These are phyloP conservation scores for Netelia melanura DNA, from an alignment of 2,888 invertebrate genomes.

Conservation along the genomic window DNA sequence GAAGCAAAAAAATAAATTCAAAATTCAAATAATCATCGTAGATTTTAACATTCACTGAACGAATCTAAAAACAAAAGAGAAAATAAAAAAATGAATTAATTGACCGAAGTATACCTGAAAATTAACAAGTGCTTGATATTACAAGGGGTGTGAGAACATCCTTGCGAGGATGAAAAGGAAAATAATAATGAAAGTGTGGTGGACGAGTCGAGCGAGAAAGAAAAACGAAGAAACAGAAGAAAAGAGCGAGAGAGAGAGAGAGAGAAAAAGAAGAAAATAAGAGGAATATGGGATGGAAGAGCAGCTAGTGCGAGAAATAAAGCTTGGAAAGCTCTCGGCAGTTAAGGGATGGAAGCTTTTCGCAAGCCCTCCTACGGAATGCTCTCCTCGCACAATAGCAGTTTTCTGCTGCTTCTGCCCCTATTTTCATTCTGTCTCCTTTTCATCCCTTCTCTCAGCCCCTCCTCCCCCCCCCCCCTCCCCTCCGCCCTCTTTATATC, in stretches of 20 bases:
- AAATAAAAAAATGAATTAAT: constrained; percentile 7
- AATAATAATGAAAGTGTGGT: constrained; percentile 48
- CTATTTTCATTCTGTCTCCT: constrained; percentile 56
- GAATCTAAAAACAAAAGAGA: too few relatives aligned
- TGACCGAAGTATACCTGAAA: constrained; percentile 5
- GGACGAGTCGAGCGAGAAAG: constrained; percentile 1
- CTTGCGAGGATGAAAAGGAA: constrained; percentile 1
- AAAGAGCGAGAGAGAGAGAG: constrained; percentile 33
- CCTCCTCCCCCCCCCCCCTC: constrained; percentile 15
- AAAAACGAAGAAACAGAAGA: constrained; percentile 5
- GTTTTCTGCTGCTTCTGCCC: constrained; percentile 59
- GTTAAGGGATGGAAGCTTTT: constrained; percentile 69
- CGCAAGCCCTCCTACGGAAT: constrained; percentile 63
- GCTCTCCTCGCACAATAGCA: constrained; percentile 64
- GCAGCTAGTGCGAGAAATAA: constrained; percentile 64
- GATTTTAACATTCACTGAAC: too few relatives aligned
- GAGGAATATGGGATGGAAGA: constrained; percentile 56
- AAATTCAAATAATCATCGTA: too few relatives aligned
- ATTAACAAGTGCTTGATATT: constrained; percentile 13
- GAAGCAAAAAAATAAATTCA: too few relatives aligned
- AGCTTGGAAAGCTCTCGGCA: constrained; percentile 69
- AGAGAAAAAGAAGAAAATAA: constrained; percentile 31
- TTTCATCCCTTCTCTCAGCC: constrained; percentile 13
- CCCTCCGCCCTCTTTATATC: background rate
- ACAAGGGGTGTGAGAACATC: background rate